A percentile compares a stretch with the other conserved stretches of the same genome.
Evolutionary conservation across 2,113 vertebrate species (phyloP).

Genomic region (Rhagologus leucostigma): DNA sequence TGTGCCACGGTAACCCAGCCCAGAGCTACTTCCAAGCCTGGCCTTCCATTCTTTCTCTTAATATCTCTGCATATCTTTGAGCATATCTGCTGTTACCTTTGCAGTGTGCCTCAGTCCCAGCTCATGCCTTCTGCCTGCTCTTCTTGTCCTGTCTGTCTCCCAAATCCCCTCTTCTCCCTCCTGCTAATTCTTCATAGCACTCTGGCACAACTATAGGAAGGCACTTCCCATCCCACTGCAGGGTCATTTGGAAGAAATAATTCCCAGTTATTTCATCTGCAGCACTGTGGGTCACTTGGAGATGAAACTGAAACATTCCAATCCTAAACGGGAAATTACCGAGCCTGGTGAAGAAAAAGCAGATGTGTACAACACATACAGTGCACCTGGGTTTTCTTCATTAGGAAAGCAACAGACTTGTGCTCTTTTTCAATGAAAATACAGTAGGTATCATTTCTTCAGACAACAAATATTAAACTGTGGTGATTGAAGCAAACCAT

Average conservation of each 20-base stretch:
- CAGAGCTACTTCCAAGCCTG: neutral
- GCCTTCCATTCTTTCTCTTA: neutral
- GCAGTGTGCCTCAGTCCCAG: neutral
- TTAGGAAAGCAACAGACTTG: neutral
- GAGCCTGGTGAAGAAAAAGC: neutral
- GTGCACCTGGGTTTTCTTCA: neutral
- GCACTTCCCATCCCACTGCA: neutral
- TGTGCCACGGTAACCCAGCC: neutral
- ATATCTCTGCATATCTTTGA: neutral
- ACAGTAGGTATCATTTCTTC: neutral
- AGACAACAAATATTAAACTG: neutral
- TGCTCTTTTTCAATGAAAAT: neutral
- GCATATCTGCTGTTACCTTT: neutral
- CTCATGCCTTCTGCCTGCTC: neutral
- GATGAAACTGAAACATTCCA: neutral
- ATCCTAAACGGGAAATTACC: neutral
- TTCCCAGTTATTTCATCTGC: neutral
- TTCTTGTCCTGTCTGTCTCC: neutral
- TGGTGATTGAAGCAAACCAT: neutral
- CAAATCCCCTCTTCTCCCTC: neutral
- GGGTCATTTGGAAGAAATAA: neutral
- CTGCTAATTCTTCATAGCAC: neutral
- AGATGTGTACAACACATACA: neutral
- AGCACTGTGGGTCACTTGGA: neutral
- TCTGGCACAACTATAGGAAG: neutral